Conservation (phyloP, 2,888 invertebrate genomes). For the Ptilodon capucinus region DNA sequence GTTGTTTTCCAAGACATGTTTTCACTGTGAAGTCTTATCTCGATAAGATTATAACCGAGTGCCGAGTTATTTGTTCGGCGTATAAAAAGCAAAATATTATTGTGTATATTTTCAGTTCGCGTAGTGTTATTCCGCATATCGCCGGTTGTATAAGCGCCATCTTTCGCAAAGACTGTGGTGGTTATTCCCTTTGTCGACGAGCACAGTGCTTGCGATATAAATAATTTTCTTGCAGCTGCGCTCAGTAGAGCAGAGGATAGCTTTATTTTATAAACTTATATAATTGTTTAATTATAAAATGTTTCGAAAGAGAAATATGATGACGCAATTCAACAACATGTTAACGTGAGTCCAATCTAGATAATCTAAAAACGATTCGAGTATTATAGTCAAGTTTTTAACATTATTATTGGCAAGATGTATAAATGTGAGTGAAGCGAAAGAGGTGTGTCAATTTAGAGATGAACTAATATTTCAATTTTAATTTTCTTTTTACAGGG, state of each 20-base stretch:
- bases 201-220: conserved; percentile 34
- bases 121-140: conserved; percentile 24
- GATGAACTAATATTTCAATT: neutral
- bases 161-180: conserved; percentile 21
- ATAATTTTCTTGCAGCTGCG: conserved; percentile 36
- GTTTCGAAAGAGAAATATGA: conserved; percentile 66
- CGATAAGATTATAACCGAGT: conserved; percentile 54
- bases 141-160: conserved; percentile 26
- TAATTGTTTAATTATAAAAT: conserved; percentile 35
- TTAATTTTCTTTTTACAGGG: conserved; percentile 51
- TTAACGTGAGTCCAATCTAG: conserved; percentile 61
- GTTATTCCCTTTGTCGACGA: conserved; percentile 9
- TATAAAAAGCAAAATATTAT: conserved; percentile 54
- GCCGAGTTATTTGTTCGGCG: conserved; percentile 33
- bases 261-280: conserved; percentile 10
- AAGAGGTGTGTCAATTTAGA: no score
- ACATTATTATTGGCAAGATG: no score
- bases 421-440: no score
- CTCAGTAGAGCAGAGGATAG: conserved; percentile 7
- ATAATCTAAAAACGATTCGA: no score
- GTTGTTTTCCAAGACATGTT: conserved; percentile 65
- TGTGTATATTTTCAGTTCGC: conserved; percentile 42
- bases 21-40: conserved; percentile 43
- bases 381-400: neutral
- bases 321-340: conserved; percentile 61